A percentile compares a stretch with the other conserved stretches of the same genome.
These are phyloP conservation scores for Periplaneta americana DNA, from an alignment of 1,140 invertebrate species.

Conservation along the genomic window DNA sequence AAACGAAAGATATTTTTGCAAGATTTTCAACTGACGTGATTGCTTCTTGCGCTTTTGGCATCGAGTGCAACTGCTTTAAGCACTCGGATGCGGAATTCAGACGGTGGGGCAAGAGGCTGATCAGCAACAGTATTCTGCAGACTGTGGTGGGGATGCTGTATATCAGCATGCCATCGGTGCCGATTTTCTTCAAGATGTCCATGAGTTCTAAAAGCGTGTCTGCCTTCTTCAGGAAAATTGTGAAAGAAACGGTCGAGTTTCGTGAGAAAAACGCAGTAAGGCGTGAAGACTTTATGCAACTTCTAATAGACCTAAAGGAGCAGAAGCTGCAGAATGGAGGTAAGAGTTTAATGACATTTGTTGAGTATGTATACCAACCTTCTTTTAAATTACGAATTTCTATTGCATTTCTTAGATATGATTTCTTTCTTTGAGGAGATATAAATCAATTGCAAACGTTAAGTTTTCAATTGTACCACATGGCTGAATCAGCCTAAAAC, in stretches of 20 bases:
- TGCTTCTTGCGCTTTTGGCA: constrained; percentile 23
- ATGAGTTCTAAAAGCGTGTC: neutral
- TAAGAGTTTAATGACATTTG: too few species aligned
- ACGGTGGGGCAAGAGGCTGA: constrained; percentile 35
- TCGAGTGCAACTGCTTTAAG: constrained; percentile 44
- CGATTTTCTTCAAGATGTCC: neutral
- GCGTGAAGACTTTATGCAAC: neutral
- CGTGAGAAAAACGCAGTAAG: neutral
- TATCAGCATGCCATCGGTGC: neutral
- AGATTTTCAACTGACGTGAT: neutral
- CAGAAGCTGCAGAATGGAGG: neutral
- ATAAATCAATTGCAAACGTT: too few species aligned
- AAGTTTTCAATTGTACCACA: too few species aligned
- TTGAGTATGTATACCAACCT: too few species aligned
- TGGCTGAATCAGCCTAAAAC: too few species aligned
- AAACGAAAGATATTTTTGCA: neutral
- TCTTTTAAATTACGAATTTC: too few species aligned
- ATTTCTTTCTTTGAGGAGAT: too few species aligned
- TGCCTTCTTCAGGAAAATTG: neutral
- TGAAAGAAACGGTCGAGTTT: neutral
- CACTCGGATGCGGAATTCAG: constrained; percentile 43
- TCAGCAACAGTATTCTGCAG: constrained; percentile 24
- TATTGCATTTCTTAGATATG: too few species aligned
- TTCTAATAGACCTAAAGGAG: neutral
- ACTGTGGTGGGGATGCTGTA: neutral